Base-by-base conservation (phyloP, 2,888 invertebrate species). In the Mactromeris polynyma region DNA sequence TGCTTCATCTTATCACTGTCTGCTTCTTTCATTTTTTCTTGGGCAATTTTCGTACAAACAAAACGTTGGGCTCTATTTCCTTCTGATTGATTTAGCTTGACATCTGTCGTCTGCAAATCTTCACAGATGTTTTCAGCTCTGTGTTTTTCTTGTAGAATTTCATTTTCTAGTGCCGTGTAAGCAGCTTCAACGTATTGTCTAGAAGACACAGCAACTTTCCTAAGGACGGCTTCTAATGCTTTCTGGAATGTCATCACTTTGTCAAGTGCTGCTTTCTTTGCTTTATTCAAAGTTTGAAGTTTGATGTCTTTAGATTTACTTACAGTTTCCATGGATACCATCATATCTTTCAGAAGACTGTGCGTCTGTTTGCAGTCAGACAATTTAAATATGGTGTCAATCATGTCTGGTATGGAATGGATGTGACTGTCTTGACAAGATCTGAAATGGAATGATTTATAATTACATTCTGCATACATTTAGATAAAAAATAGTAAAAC, bases 31-130 rank as follows among this genome's bases (percentile, higher is more conserved):
- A 33, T 33, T 21, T 17, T 33, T 73, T 36, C 33, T 33, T 73
- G 17, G 26, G 73, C 73, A 6, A 73, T 17, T 73, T 73, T 73
- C 19, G 73, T 26, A 73, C 73, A 73, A 17, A 73, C 73, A 73
- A 73, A 73, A 33, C 36, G 33, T 14, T 73, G 73, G 26, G 73
- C 73, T 73, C 73, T 73, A 19, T 73, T 73, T 73, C 73, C 73
- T 36, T 73, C 73, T 7, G 36, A 33, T 73, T 73, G 14, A 6
- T 36, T 33, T 14, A 73, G 36, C 36, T 73, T 73, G 11, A 19
- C 73, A 1, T 73, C 73, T 36, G 36, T 36, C 9, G 11, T 19
- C 36, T 73, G 73, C 36, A 73, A 36, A 73, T 36, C 33, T 36
- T 73, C 33, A 36, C 19, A 19, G 19, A 33, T 73, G 14, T 33